Evolutionary conservation across 1,140 invertebrate species (phyloP).

Genomic region (Trichonephila clavata): DNA sequence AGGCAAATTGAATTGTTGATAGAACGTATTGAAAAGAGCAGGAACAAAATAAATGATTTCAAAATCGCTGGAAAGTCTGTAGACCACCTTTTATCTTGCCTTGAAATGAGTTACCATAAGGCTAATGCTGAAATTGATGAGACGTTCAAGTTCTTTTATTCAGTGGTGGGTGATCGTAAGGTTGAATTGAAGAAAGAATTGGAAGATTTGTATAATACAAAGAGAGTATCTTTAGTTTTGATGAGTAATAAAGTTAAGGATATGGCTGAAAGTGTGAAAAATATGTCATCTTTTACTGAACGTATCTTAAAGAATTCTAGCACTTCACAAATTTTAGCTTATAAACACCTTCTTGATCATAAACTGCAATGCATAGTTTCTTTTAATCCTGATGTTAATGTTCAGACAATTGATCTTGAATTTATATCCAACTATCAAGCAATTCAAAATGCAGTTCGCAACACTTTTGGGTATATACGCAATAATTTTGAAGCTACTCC

Average conservation of each 20-base stretch:
- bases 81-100: constrained; percentile 89
- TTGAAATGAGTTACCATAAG: constrained; percentile 96
- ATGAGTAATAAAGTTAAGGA: constrained; percentile 96
- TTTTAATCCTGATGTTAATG: constrained; percentile 90
- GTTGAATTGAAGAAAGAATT: constrained; percentile 96
- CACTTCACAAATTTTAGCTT: constrained; percentile 94
- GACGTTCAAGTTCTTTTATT: constrained; percentile 96
- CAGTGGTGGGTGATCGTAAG: constrained; percentile 96
- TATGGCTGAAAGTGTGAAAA: constrained; percentile 94
- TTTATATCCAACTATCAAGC: constrained; percentile 98
- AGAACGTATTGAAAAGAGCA: constrained; percentile 90
- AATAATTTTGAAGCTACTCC: constrained; percentile 82
- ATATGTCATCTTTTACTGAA: constrained; percentile 96
- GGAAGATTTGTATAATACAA: constrained; percentile 94
- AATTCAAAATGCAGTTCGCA: constrained; percentile 93
- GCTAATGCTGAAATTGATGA: constrained; percentile 96
- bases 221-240: constrained; percentile 91
- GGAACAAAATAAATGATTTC: constrained; percentile 91
- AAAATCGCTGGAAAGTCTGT: constrained; percentile 90
- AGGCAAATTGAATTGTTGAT: constrained; percentile 91
- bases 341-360: constrained; percentile 95
- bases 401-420: constrained; percentile 92
- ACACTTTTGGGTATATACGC: constrained; percentile 95
- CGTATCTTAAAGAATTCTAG: constrained; percentile 93
- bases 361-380: constrained; percentile 92